Base-by-base conservation (phyloP, 2,797 vertebrate genomes). In the Euphonia xanthogaster region DNA sequence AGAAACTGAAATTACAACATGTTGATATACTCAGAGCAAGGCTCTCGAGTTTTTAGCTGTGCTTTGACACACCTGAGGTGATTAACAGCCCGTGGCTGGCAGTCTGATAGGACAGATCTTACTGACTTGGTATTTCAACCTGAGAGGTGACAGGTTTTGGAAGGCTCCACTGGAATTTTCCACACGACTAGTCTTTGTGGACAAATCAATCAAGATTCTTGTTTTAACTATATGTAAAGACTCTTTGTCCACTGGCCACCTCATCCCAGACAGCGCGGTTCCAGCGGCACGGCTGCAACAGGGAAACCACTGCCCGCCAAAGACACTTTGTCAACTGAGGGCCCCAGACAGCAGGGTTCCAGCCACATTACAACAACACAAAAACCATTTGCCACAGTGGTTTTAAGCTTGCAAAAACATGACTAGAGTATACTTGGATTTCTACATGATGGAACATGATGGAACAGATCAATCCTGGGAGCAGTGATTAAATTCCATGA, bases 311-410 rank as follows among this genome's bases (percentile, higher is more conserved):
- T 4, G 57, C 81, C 80, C 5, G 15, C 95, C 94, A 80, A 83
- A 87, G 88, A 85, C 72, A 55, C 81, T 86, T 8, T 86, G 90
- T 74, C 81, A 78, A 51, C 84, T 82, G 53, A 63, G 0, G 1
- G 91, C 65, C 88, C 84, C 92, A 94, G 94, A 94, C 95, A 95
- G 84, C 77, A 61, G 75, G 88, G 84, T 91, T 94, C 92, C 95
- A 92, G 84, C 75, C 92, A 88, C 92, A 45, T 28, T 88, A 91
- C 90, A 85, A 77, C 92, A 91, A 88, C 95, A 95, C 42, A 88
- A 91, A 92, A 92, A 67, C 51, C 94, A 93, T 17, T 33, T 54
- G 84, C 73, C 16, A 2, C 78, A 72, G 86, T 19, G 68, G 85
- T 80, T 90, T 86, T 21, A n/a, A 68, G 82, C 94, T 67, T 93